Conservation (phyloP, 1,140 invertebrate species). For the Glomeris maerens region DNA sequence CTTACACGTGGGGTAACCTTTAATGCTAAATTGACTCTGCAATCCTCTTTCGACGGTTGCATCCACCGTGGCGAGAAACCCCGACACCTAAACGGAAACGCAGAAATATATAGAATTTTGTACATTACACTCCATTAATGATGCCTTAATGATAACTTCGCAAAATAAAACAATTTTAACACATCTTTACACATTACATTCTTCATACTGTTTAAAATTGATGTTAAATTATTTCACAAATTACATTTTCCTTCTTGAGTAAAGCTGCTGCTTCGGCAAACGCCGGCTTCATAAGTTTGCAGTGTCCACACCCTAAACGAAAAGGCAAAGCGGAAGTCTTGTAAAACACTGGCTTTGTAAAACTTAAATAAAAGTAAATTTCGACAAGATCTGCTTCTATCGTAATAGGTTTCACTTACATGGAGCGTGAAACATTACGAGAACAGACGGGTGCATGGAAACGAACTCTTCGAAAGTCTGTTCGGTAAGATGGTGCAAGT, state of each 20-base stretch:
- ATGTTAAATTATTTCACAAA: not conserved
- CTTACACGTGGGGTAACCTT: conserved; percentile 27
- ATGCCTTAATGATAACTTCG: not conserved
- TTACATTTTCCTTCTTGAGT: conserved; percentile 33
- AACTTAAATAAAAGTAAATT: conserved; percentile 33
- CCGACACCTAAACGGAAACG: conserved; percentile 12
- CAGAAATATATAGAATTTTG: conserved; percentile 6
- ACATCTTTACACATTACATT: not conserved
- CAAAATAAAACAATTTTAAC: not conserved
- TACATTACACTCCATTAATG: not conserved
- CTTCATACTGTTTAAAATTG: not conserved
- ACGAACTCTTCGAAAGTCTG: conserved; percentile 37
- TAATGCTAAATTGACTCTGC: conserved; percentile 14
- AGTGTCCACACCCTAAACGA: conserved; percentile 42
- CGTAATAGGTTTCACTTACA: conserved; percentile 33
- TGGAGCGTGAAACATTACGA: conserved; percentile 47
- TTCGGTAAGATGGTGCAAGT: conserved; percentile 37
- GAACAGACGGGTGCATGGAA: conserved; percentile 32
- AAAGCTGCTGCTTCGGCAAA: conserved; percentile 37
- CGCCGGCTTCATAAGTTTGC: conserved; percentile 42
- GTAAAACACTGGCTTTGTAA: conserved; percentile 23
- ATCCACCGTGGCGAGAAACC: conserved; percentile 27
- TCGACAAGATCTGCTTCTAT: too few species aligned
- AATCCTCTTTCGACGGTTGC: conserved; percentile 22
- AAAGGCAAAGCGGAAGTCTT: conserved; percentile 3